These are phyloP conservation scores for Leucoptera coffeella DNA, from an alignment of 2,888 invertebrate genomes.

Conservation along the genomic window DNA sequence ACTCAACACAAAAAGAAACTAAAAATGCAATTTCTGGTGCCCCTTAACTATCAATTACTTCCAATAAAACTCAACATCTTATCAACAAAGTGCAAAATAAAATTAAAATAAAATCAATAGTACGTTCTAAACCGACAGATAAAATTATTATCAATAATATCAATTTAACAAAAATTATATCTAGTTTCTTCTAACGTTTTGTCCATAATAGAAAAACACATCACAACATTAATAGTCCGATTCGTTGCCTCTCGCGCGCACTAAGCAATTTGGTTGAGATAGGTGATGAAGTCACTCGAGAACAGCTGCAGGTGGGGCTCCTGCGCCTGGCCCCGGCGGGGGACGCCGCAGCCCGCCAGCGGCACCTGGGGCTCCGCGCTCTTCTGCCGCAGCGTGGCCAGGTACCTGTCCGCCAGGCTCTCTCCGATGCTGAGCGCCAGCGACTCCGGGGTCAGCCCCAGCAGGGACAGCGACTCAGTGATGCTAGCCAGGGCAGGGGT, in stretches of 20 bases:
- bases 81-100: slow-evolving; percentile 48
- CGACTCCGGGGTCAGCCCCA: slow-evolving; percentile 34
- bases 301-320: slow-evolving; percentile 50
- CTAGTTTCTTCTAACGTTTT: slow-evolving; percentile 12
- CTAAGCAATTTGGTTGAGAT: slow-evolving; percentile 57
- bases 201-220: slow-evolving; percentile 10
- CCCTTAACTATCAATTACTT: slow-evolving; percentile 29
- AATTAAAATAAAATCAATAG: slow-evolving; percentile 49
- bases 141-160: slow-evolving; percentile 50
- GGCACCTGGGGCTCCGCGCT: slow-evolving; percentile 13
- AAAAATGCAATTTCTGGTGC: slow-evolving; percentile 49
- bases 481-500: slow-evolving; percentile 29
- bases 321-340: slow-evolving; percentile 16
- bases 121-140: slow-evolving; percentile 45
- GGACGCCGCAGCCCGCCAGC: slow-evolving; percentile 17
- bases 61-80: slow-evolving; percentile 41
- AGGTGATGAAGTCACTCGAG: slow-evolving; percentile 57
- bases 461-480: slow-evolving; percentile 35
- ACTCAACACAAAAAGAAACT: too few species aligned
- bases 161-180: slow-evolving; percentile 48
- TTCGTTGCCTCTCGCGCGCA: slow-evolving; percentile 8
- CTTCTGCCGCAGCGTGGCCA: slow-evolving; percentile 32
- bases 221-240: slow-evolving; percentile 11
- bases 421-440: slow-evolving; percentile 39
- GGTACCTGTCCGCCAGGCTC: slow-evolving; percentile 38